phyloP scores from a whole-genome alignment of 2,888 invertebrate species.

The Lasioglossum zephyrum region DNA sequence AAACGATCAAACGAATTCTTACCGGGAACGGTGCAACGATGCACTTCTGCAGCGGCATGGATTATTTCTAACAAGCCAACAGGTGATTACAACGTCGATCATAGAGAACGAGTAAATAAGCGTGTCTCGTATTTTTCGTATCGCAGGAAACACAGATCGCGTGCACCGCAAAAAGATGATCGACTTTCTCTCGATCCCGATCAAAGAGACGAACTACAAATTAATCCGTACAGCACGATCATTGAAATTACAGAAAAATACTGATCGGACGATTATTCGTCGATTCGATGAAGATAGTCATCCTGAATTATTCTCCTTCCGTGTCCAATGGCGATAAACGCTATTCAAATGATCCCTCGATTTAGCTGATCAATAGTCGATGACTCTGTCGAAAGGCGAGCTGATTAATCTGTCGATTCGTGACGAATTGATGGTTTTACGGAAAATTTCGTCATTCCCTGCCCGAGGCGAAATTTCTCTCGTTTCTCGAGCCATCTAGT shows the following conservation, averaged over 20 bases:
- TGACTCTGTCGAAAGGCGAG: slow-evolving; percentile 11
- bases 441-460: not conserved
- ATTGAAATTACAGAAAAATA: not conserved
- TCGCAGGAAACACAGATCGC: slow-evolving; percentile 23
- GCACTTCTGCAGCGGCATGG: not conserved
- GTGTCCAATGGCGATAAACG: slow-evolving; percentile 35
- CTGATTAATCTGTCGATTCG: slow-evolving; percentile 19
- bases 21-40: not conserved
- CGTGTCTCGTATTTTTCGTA: not conserved
- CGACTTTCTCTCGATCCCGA: slow-evolving; percentile 2
- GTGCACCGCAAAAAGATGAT: not conserved
- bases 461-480: not conserved
- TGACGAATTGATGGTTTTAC: not conserved
- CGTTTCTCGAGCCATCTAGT: not conserved
- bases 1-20: not conserved
- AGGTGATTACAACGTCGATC: slow-evolving; percentile 30
- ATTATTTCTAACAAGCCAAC: slow-evolving; percentile 3
- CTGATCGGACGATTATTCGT: slow-evolving; percentile 36
- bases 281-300: slow-evolving; percentile 51
- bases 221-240: not conserved
- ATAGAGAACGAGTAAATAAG: slow-evolving; percentile 4
- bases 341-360: slow-evolving; percentile 50
- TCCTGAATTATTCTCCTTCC: slow-evolving; percentile 49
- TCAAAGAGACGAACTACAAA: not conserved
- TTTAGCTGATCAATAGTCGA: slow-evolving; percentile 17